Conservation (phyloP, 2,888 invertebrate genomes). For the Ichneumon xanthorius region DNA sequence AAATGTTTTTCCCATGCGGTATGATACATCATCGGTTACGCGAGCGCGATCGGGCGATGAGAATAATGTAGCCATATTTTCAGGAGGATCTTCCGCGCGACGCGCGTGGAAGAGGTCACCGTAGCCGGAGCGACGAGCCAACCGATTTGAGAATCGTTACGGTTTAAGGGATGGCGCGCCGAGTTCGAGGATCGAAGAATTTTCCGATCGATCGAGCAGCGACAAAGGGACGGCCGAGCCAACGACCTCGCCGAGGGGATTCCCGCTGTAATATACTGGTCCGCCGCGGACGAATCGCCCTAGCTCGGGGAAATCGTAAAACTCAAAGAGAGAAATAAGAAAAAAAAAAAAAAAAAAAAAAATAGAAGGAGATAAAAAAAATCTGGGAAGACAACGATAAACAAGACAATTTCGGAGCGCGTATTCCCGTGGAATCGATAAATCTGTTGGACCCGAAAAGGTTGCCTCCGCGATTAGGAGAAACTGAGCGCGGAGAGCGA, state of each 20-base stretch:
- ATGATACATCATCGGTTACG: conserved; percentile 2
- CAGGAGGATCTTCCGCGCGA: neutral
- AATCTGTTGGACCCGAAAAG: conserved; percentile 75
- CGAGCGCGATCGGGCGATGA: neutral
- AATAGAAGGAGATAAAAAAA: conserved; percentile 62
- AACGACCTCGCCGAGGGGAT: conserved; percentile 41
- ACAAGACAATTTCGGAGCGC: conserved; percentile 83
- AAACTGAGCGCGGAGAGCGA: conserved; percentile 20
- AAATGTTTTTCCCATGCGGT: conserved; percentile 12
- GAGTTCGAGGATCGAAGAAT: conserved; percentile 57
- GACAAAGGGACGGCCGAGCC: conserved; percentile 53
- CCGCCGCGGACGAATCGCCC: neutral
- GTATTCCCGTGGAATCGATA: conserved; percentile 84
- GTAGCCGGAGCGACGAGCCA: conserved; percentile 19
- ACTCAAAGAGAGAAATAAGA: conserved; percentile 31
- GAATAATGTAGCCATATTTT: neutral
- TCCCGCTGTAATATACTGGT: conserved; percentile 25
- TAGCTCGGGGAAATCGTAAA: conserved; percentile 68
- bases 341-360: conserved; percentile 70
- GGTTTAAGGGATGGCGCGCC: neutral
- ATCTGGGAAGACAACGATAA: conserved; percentile 77
- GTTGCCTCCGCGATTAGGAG: conserved; percentile 66
- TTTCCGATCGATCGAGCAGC: conserved; percentile 69
- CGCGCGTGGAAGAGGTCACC: conserved; percentile 24
- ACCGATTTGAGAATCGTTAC: conserved; percentile 54